A percentile compares a stretch with the other conserved stretches of the same genome.
These are phyloP conservation scores for Cyanoramphus novaezelandiae DNA, from an alignment of 2,113 vertebrate species.

Conservation along the genomic window DNA sequence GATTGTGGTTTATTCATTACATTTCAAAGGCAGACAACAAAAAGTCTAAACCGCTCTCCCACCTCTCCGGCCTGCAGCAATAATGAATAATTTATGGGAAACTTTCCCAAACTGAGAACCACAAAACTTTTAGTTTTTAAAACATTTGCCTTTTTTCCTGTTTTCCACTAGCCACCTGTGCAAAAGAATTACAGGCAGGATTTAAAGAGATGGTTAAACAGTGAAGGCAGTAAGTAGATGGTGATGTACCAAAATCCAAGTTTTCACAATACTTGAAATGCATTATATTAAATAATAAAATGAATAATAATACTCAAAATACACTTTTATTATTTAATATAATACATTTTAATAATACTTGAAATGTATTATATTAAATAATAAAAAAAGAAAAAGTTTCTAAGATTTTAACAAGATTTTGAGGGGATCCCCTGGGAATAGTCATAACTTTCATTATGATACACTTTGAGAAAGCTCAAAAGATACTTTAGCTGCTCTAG, in stretches of 20 bases:
- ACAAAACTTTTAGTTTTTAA: not conserved
- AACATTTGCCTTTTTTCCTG: not conserved
- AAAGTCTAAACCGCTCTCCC: not conserved
- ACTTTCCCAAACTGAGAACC: not conserved
- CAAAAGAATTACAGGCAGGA: not conserved
- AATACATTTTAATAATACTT: not conserved
- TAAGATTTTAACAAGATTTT: not conserved
- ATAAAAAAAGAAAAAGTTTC: not conserved
- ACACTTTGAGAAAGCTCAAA: not conserved
- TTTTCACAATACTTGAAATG: not conserved
- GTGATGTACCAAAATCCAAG: not conserved
- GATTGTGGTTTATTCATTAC: slow-evolving; percentile 20
- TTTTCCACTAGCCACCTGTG: not conserved
- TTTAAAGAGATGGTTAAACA: not conserved
- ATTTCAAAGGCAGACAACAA: slow-evolving; percentile 38
- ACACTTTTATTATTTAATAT: not conserved
- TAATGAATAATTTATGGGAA: slow-evolving; percentile 1
- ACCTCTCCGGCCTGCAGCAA: not conserved
- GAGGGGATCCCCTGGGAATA: not conserved
- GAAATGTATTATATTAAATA: not conserved
- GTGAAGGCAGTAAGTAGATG: not conserved
- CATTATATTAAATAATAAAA: not conserved
- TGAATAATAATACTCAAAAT: not conserved
- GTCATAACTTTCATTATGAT: not conserved
- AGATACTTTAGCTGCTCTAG: not conserved